Evolutionary conservation across 2,888 invertebrate species (phyloP), one percentile per base, ranked within the genome.

Genomic region (Dryadula phaetusa): DNA sequence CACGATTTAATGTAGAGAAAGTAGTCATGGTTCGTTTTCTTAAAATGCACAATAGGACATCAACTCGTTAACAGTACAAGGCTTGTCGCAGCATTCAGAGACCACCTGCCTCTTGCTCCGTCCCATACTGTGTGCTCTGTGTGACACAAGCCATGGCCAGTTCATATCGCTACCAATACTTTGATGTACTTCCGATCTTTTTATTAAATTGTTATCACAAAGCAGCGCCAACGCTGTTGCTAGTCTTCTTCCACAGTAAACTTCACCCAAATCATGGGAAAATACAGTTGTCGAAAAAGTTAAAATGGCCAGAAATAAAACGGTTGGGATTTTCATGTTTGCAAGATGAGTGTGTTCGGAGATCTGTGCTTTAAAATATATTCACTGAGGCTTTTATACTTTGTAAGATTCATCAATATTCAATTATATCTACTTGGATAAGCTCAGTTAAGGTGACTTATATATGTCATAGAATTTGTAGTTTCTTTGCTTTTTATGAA

Each of bases 71-170:
- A 34, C 3, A 14, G 54, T 54, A 1, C 54, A 54, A 37, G 20
- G 54, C 1, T 54, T 54, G 0, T 64, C 63, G 16, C 54, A 83
- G 74, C 83, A 83, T 42, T 79, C 76, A 3, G 70, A 72, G 10
- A 73, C 79, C 6, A 82, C 76, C 16, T 77, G 77, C 37, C 80
- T 70, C 69, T 80, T 80, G 6, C 71, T 75, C 22, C 77, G 67
- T 5, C 69, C 72, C 65, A 79, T 62, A 0, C 69, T 69, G 64
- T 73, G 62, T 0, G 78, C 77, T 2, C 40, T 60, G 4, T 74
- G 74, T 0, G 74, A 69, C 0, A 72, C 46, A 6, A 80, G 66
- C 79, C 78, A 80, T 10, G 75, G 76, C 72, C 75, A 75, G 20
- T 62, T 32, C 52, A 53, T 28, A 46, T 61, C n/a, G 22, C 52